These are phyloP conservation scores for Euproctis similis DNA, from an alignment of 2,888 invertebrate genomes.

Conservation along the genomic window DNA sequence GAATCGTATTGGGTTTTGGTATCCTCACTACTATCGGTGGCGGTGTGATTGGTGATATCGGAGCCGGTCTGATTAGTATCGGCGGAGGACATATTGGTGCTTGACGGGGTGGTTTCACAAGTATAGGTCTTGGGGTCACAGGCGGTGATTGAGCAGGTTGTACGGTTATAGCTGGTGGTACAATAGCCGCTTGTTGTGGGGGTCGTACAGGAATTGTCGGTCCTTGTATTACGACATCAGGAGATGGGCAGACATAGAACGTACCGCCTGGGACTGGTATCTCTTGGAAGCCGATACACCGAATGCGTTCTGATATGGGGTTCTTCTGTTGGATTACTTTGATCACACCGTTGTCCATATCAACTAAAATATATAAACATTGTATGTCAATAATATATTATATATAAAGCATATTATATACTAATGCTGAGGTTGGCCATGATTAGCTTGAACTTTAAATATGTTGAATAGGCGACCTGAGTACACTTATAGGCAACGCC, in stretches of 20 bases:
- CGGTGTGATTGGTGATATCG: slow-evolving; percentile 33
- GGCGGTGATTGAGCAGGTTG: slow-evolving; percentile 33
- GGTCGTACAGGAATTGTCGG: slow-evolving; percentile 49
- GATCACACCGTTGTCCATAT: slow-evolving; percentile 41
- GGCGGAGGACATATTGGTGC: slow-evolving; percentile 38
- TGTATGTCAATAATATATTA: no score
- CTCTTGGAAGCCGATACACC: slow-evolving; percentile 38
- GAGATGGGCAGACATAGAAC: slow-evolving; percentile 40
- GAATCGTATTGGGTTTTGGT: slow-evolving; percentile 30
- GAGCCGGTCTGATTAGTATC: slow-evolving; percentile 39
- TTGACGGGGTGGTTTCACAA: slow-evolving; percentile 32
- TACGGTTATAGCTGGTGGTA: slow-evolving; percentile 34
- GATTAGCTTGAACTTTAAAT: no score
- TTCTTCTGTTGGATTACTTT: slow-evolving; percentile 28
- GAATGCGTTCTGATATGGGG: slow-evolving; percentile 28
- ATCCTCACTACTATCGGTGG: slow-evolving; percentile 39
- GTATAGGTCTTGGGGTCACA: slow-evolving; percentile 35
- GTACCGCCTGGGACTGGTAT: slow-evolving; percentile 47
- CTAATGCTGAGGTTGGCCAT: no score
- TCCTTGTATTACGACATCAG: slow-evolving; percentile 51
- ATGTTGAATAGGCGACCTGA: no score
- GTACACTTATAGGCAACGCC: no score
- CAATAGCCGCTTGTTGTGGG: slow-evolving; percentile 30
- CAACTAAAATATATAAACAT: no score
- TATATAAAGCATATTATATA: no score